These are phyloP conservation scores for Cervus canadensis DNA, from an alignment of 2,113 vertebrate genomes.

Conservation along the genomic window DNA sequence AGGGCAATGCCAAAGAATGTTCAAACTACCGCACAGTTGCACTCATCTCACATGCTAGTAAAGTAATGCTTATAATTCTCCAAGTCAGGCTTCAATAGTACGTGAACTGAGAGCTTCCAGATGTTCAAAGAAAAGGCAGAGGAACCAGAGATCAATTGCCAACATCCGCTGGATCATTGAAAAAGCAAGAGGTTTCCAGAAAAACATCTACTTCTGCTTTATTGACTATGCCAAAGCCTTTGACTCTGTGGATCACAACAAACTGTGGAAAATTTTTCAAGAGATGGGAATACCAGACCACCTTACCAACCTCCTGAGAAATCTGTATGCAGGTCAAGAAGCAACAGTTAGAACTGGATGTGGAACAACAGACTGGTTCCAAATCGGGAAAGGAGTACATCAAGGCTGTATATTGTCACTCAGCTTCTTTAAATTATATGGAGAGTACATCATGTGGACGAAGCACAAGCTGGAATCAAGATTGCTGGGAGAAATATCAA, in stretches of 20 bases:
- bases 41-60: neutral
- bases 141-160: neutral
- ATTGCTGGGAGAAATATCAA: neutral
- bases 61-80: neutral
- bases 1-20: neutral
- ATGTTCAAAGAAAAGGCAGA: neutral
- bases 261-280: neutral
- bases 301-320: neutral
- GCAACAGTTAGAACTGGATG: neutral
- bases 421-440: neutral
- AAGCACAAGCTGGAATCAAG: neutral
- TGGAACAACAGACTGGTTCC: neutral
- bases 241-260: neutral
- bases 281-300: neutral
- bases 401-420: neutral
- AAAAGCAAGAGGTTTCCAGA: neutral
- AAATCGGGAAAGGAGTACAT: neutral
- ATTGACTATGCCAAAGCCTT: neutral
- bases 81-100: neutral
- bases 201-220: neutral
- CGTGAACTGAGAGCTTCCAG: neutral
- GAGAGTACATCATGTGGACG: neutral
- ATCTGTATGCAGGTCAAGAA: neutral
- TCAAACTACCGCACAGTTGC: neutral
- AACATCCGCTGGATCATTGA: fast-evolving